Percentiles rank a stretch among this genome's conserved stretches.
These are phyloP conservation scores for Periplaneta americana DNA, from an alignment of 1,140 invertebrate genomes.

Conservation along the genomic window DNA sequence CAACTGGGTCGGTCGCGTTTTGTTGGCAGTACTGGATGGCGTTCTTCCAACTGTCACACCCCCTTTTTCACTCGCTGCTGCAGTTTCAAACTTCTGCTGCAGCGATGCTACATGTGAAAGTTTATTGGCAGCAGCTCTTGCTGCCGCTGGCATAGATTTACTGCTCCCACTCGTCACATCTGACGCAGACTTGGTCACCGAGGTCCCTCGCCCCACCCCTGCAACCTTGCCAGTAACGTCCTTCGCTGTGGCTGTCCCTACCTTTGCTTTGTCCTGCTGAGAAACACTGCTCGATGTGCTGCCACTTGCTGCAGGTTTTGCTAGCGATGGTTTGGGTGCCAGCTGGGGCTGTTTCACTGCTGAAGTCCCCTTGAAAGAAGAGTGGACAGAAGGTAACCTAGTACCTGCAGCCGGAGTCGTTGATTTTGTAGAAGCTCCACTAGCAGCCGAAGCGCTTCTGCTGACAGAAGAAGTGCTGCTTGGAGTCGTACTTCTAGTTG, in stretches of 20 bases:
- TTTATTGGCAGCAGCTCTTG: constrained; percentile 41
- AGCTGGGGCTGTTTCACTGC: constrained; percentile 3
- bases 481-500: constrained; percentile 29
- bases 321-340: constrained; percentile 27
- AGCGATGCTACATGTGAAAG: constrained; percentile 64
- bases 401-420: constrained; percentile 22
- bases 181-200: constrained; percentile 15
- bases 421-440: constrained; percentile 26
- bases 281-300: constrained; percentile 32
- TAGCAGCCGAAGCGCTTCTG: constrained; percentile 29
- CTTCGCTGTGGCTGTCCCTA: background rate
- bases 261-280: constrained; percentile 33
- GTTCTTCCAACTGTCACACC: background rate
- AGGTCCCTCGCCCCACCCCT: background rate
- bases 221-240: background rate
- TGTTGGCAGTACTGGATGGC: background rate
- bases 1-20: background rate
- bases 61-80: constrained; percentile 2
- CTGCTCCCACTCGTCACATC: constrained; percentile 30
- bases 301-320: constrained; percentile 27
- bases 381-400: constrained; percentile 1
- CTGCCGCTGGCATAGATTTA: constrained; percentile 36
- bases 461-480: constrained; percentile 38
- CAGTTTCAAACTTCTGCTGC: constrained; percentile 63
- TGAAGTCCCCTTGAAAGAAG: background rate